Evolutionary conservation across 2,797 vertebrate species (phyloP), one percentile per base, ranked within the genome.

Genomic region (Cichlasoma orientale): DNA sequence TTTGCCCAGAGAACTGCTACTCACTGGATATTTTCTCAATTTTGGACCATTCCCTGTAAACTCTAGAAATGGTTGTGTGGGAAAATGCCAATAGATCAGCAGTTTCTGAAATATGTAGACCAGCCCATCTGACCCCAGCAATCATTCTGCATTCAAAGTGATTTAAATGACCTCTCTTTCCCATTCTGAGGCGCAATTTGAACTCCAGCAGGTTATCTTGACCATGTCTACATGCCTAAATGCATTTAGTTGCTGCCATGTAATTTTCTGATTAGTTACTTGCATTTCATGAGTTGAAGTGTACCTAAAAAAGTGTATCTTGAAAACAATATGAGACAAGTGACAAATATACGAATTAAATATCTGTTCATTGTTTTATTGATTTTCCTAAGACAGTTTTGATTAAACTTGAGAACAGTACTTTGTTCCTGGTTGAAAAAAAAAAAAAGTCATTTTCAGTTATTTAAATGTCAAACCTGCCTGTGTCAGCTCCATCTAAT

Each of bases 391-490:
- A 63, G 54, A 75, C 16, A 78, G 14, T 25, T 75, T 75, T 52
- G 52, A 74, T 75, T 72, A 21, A 72, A 75, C 25, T 66, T 11
- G 14, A n/a, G 29, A 59, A 11, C 13, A 11, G 6, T 55, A 69
- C 47, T 78, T 79, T 52, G 58, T 18, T 73, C 54, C 38, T 55
- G 36, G 4, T 78, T 0, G 2, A 58, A 8, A 66, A 53, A 70
- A 56, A 57, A 77, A 31, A 33, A 33, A 33, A 1, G 1, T 18
- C 69, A 50, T 31, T 72, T 78, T 29, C 31, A 27, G 55, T 77
- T 74, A 74, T 84, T 83, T 85, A 90, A 93, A 91, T 88, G 86
- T 91, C 82, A 88, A 82, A 82, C 68, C 80, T 72, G 66, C 77
- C 78, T 77, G 70, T 79, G 13, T 72, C 77, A 56, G 79, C 63